Evolutionary conservation across 2,888 invertebrate genomes (phyloP).

Genomic region (Cephus runcator): DNA sequence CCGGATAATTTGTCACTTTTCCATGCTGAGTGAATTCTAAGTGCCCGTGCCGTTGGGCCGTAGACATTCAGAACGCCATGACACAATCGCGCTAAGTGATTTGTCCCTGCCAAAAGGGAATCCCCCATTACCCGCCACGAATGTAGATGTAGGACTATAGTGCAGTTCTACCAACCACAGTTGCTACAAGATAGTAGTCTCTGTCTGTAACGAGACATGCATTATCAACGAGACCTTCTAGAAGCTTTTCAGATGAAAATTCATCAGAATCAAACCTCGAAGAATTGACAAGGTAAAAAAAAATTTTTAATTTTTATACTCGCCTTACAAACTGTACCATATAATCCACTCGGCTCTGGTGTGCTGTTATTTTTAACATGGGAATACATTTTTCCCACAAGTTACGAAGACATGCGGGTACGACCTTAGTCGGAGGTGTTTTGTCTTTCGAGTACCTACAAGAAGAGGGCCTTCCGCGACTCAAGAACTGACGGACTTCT

Average conservation of each 20-base stretch:
- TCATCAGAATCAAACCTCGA: background rate
- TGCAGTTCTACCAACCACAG: background rate
- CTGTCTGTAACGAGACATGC: background rate
- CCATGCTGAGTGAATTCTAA: conserved; percentile 24
- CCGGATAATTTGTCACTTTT: conserved; percentile 51
- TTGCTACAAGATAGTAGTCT: background rate
- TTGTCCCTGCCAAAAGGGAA: conserved; percentile 51
- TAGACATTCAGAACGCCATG: conserved; percentile 6
- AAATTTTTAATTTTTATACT: background rate
- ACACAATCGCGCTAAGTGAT: conserved; percentile 52
- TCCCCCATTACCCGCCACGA: conserved; percentile 39
- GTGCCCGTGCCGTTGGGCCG: conserved; percentile 24
- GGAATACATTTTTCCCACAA: conserved; percentile 36
- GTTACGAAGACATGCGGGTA: conserved; percentile 36
- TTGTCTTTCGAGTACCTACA: conserved; percentile 39
- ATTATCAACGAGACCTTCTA: background rate
- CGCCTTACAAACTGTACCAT: background rate
- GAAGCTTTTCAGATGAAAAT: background rate
- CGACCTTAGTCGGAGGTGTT: conserved; percentile 33
- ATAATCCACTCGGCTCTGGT: background rate
- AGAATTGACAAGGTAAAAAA: background rate
- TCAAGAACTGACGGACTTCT: conserved; percentile 18
- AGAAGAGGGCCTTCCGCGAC: conserved; percentile 25
- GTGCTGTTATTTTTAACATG: background rate
- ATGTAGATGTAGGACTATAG: conserved; percentile 30